phyloP scores from a whole-genome alignment of 1,140 invertebrate species.

The Acromyrmex charruanus region DNA sequence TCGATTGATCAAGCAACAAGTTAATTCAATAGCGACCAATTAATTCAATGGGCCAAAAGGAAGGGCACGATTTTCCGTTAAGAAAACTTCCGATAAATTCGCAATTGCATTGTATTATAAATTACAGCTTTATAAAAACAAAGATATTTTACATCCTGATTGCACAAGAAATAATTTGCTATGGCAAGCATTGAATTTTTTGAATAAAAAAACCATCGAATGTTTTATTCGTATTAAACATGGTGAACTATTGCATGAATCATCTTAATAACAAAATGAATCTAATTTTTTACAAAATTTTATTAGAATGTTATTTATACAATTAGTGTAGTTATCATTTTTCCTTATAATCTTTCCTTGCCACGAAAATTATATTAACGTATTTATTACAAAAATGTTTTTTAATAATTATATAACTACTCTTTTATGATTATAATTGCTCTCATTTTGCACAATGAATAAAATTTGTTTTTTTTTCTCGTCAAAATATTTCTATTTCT shows the following conservation, averaged over 20 bases:
- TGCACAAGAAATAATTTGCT: conserved; percentile 28
- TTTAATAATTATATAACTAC: background rate
- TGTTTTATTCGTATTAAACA: background rate
- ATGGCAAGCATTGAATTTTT: background rate
- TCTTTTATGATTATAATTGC: background rate
- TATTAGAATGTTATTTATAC: background rate
- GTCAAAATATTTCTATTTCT: background rate
- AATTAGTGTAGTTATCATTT: background rate
- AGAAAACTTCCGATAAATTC: background rate
- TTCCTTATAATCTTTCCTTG: background rate
- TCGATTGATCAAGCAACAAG: conserved; percentile 54
- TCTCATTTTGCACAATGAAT: background rate
- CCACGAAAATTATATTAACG: background rate
- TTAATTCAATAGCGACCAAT: conserved; percentile 61
- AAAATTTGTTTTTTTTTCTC: background rate
- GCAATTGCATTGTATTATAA: background rate
- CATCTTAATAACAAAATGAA: background rate
- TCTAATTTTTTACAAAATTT: background rate
- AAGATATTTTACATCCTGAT: background rate
- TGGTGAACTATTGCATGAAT: background rate
- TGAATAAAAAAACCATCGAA: background rate
- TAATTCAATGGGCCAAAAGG: conserved; percentile 9
- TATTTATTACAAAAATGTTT: background rate
- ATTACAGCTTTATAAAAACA: background rate
- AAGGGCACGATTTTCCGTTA: conserved; percentile 12